Evolutionary conservation across 2,113 vertebrate species (phyloP).

Genomic region (Fregata magnificens): DNA sequence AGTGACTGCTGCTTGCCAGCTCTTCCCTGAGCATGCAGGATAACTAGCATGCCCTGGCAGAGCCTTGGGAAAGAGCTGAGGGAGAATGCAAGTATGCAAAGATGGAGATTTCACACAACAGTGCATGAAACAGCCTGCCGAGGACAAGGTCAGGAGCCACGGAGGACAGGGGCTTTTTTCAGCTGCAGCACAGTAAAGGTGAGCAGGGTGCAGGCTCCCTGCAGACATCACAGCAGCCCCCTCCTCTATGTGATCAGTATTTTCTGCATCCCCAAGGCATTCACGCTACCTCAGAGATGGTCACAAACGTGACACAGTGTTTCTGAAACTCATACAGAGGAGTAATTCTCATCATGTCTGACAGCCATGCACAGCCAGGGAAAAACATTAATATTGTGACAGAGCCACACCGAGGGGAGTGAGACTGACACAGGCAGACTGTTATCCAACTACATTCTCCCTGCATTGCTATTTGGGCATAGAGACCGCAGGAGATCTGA

Average conservation of each 20-base stretch:
- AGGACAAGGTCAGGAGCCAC: background rate
- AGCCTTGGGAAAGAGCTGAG: background rate
- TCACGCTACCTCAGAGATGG: background rate
- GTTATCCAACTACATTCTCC: background rate
- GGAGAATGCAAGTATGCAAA: background rate
- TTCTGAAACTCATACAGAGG: background rate
- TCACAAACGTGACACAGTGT: background rate
- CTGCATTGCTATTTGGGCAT: no score
- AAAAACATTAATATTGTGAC: background rate
- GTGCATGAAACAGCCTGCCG: background rate
- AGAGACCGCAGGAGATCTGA: background rate
- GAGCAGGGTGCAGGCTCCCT: background rate
- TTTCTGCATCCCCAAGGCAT: background rate
- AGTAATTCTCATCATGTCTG: background rate
- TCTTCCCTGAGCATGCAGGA: background rate
- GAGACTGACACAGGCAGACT: background rate
- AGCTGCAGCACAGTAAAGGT: background rate
- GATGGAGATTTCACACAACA: accelerated
- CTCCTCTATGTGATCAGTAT: background rate
- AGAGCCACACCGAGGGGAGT: background rate
- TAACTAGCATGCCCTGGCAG: background rate
- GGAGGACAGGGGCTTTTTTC: background rate
- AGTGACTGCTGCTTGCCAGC: background rate
- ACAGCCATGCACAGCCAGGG: background rate
- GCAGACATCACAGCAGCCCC: background rate